Base-by-base conservation (phyloP, 2,113 vertebrate genomes). In the Cheirogaleus medius region DNA sequence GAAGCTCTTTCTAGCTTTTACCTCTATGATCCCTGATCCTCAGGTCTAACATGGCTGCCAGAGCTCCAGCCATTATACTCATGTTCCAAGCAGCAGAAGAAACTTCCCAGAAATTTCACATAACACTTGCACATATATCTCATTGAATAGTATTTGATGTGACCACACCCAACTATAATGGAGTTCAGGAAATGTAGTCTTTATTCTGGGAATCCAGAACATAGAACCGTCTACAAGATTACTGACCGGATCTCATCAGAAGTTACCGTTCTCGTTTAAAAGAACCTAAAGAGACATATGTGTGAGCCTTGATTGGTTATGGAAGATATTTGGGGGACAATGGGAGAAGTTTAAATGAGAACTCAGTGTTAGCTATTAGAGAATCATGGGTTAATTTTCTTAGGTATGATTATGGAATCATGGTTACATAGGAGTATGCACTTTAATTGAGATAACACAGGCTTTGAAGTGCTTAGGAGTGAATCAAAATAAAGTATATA, bases 171-270 rank as follows among this genome's bases (percentile, higher is more conserved):
- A 54, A 13, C 83, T 93, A 23, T 49, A 93, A 18, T 4, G 21
- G 60, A 77, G 18, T 42, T 71, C 20, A 90, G n/a, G 71, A 90
- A 87, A 81, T 32, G 63, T 1, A 78, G 39, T 34, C 29, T 86
- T 81, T 66, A 60, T 87, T 81, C 90, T 88, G 66, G n/a, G 87
- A 87, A 90, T 66, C 13, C 11, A 84, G 92, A 90, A 90, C 63
- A 14, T 68, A 56, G 66, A 89, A 44, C n/a, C 14, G 5, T 63
- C 47, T 93, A 5, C 44, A 64, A 52, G 76, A 42, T 64, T 80
- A 77, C 80, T 66, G 1, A 23, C 17, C 71, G 56, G 32, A 78
- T 54, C 25, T 56, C 49, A 73, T 64, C 85, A 78, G 60, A 96
- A 37, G 14, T 92, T 32, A 69, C 42, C 52, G 7, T 37, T 85